A percentile compares a stretch with the other conserved stretches of the same genome.
phyloP scores from a whole-genome alignment of 1,140 invertebrate species.

The Hestina assimilis region DNA sequence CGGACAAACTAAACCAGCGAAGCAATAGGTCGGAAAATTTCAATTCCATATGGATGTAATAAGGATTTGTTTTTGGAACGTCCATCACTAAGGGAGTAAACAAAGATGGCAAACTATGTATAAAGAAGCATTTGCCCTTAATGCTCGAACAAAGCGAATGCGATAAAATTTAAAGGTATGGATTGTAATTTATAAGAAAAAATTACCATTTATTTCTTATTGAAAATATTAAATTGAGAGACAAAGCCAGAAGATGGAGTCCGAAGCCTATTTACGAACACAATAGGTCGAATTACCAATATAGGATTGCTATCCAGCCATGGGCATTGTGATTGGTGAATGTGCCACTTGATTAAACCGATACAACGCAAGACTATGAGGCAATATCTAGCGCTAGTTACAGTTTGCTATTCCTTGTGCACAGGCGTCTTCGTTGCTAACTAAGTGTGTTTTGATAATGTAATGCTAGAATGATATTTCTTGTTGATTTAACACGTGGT shows the following conservation, averaged over 20 bases:
- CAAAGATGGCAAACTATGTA: too few relatives aligned
- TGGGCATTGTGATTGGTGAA: constrained; percentile 21
- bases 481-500: constrained; percentile 16
- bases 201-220: neutral
- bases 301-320: constrained; percentile 4
- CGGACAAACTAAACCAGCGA: too few relatives aligned
- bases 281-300: constrained; percentile 3
- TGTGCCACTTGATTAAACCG: constrained; percentile 29
- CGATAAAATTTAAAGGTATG: too few relatives aligned
- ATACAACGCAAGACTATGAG: constrained; percentile 23
- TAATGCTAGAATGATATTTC: constrained; percentile 22
- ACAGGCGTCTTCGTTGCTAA: constrained; percentile 27
- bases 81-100: too few relatives aligned
- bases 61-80: too few relatives aligned
- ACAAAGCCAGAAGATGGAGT: neutral
- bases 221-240: too few relatives aligned
- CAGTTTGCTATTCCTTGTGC: constrained; percentile 28
- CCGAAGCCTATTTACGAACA: neutral
- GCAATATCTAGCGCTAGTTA: constrained; percentile 25
- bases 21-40: too few relatives aligned
- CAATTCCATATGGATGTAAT: too few relatives aligned
- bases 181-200: neutral
- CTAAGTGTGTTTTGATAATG: constrained; percentile 10
- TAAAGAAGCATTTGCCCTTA: too few relatives aligned
- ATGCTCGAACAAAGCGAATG: too few relatives aligned